Evolutionary conservation across 2,113 vertebrate genomes (phyloP), one percentile per base, ranked within the genome.

Genomic region (Protobothrops mucrosquamatus): DNA sequence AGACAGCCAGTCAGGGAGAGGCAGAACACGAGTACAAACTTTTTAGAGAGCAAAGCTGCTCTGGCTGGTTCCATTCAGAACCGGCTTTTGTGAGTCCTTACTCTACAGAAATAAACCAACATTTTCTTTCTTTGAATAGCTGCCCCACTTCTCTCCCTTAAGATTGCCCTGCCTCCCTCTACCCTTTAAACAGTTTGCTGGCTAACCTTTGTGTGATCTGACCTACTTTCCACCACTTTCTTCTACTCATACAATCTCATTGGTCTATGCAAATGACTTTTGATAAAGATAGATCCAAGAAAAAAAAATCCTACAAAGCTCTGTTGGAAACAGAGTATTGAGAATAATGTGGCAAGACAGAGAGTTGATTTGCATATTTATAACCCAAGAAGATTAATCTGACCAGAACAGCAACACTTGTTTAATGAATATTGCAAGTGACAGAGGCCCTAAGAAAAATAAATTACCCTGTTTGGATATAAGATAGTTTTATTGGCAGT

Each of bases 351-450:
- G 39, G 59, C 61, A 46, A 89, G 54, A 88, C 87, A 69, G 52
- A 89, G 51, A 55, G 51, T 69, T 92, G 87, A 89, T 92, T 89
- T 92, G 92, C 92, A 92, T 92, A 54, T 89, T 92, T 89, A 92
- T 92, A 81, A 81, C 20, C 51, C 61, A 85, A 29, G 39, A 52
- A n/a, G 87, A 89, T 89, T 81, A 92, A 81, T 89, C 64, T 92
- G 61, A 54, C 64, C 64, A 81, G 87, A 92, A 34, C 59, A 46
- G 51, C 56, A 89, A 56, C 52, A 85, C 55, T 54, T 46, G 3
- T 89, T 81, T 92, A 57, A 92, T 92, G 87, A 87, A 57, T 26
- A 29, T 92, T 46, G 22, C 91, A 87, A 57, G 56, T 86, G 59
- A n/a, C 52, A 52, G 64, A 74, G 61, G n/a, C 92, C 52, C 61